Evolutionary conservation across 1,140 invertebrate species (phyloP).

Genomic region (Drosophila serrata): DNA sequence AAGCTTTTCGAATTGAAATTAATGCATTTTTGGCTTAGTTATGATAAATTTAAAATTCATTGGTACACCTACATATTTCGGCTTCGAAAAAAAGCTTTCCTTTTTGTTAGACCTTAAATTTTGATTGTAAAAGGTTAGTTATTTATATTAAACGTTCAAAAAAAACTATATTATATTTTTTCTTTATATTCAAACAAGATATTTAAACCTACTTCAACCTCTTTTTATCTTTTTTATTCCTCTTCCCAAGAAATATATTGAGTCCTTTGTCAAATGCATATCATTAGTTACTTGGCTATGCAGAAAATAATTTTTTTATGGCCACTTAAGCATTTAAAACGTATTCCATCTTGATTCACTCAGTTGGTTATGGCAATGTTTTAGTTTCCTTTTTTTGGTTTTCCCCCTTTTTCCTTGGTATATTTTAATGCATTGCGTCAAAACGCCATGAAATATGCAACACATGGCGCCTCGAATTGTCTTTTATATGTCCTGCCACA

Average conservation of each 20-base stretch:
- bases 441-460: slow-evolving; percentile 81
- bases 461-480: slow-evolving; percentile 76
- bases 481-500: slow-evolving; percentile 56
- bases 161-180: not conserved
- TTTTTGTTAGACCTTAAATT: too few relatives aligned
- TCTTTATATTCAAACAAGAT: not conserved
- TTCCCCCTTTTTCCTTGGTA: slow-evolving; percentile 13
- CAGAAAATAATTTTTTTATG: slow-evolving; percentile 60
- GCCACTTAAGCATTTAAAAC: slow-evolving; percentile 70
- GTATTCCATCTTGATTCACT: slow-evolving; percentile 57
- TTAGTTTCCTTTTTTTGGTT: slow-evolving; percentile 39
- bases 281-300: slow-evolving; percentile 32
- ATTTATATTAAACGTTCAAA: too few relatives aligned
- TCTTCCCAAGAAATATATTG: slow-evolving; percentile 1
- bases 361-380: slow-evolving; percentile 50
- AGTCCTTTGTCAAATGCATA: slow-evolving; percentile 28
- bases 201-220: not conserved
- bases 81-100: too few relatives aligned
- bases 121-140: too few relatives aligned
- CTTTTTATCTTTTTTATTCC: not conserved
- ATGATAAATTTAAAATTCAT: too few relatives aligned
- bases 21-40: too few relatives aligned
- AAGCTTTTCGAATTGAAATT: too few relatives aligned
- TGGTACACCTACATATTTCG: too few relatives aligned
- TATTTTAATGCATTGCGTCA: slow-evolving; percentile 66